Evolutionary conservation across 2,888 invertebrate genomes (phyloP), one percentile per base, ranked within the genome.

Genomic region (Philhelius pedissequus): DNA sequence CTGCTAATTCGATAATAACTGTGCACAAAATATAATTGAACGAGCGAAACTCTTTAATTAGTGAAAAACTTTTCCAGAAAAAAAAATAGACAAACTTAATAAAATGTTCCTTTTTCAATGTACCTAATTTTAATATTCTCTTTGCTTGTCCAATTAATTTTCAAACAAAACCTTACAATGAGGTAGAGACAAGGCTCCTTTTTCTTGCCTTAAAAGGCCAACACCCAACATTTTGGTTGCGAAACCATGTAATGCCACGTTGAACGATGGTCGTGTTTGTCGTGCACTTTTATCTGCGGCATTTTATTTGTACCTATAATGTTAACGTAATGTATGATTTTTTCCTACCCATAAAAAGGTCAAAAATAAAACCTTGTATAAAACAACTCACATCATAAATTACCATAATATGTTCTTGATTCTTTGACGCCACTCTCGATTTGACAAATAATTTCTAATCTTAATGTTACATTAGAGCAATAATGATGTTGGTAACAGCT

Each of bases 211-310:
- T 73, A 77, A 77, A 71, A 81, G 76, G 76, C 64, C 70, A 66
- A 71, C 35, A 71, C 77, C 66, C 77, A 73, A 66, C 83, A 74
- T 64, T n/a, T 83, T 77, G 58, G 45, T 48, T 64, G 64, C n/a
- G 60, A 80, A 83, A 64, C 52, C 74, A 79, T 60, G 74, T 69
- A 70, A 75, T 75, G 81, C 38, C 22, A 48, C 45, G 45, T 62
- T 52, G 62, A 73, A 40, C 68, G 68, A 62, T 48, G 48, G 64
- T 71, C 64, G 70, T 69, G 60, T 56, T 62, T 32, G 77, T 68
- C 68, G 77, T 82, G 77, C 66, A 82, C 77, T 73, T 82, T 82
- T 82, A 77, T 77, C 77, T 77, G 62, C 77, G 73, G 68, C 71
- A 71, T 50, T 58, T n/a, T n/a, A n/a, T n/a, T n/a, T n/a, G n/a